Evolutionary conservation across 2,797 vertebrate species (phyloP).

Genomic region (Propithecus perrieri): DNA sequence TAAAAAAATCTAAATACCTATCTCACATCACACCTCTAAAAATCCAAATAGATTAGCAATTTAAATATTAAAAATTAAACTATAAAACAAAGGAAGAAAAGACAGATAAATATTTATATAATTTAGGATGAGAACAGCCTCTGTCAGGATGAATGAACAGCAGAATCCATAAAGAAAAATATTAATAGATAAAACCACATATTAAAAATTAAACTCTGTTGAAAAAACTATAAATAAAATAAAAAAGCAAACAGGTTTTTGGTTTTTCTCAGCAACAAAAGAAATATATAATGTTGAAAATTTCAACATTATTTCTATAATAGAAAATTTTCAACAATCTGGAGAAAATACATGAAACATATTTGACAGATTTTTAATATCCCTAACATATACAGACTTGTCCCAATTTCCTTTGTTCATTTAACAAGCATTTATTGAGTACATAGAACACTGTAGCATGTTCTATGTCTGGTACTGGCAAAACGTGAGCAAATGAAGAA

Average conservation of each 20-base stretch:
- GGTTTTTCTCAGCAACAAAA: background rate
- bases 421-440: background rate
- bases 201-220: background rate
- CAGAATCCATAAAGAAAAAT: background rate
- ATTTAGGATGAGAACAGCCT: background rate
- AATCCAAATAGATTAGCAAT: background rate
- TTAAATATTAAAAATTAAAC: background rate
- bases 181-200: background rate
- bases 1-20: background rate
- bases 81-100: background rate
- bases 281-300: background rate
- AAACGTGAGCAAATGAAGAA: background rate
- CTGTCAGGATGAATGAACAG: background rate
- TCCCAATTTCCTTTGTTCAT: background rate
- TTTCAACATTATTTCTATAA: background rate
- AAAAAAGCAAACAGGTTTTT: background rate
- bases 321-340: background rate
- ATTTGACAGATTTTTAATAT: background rate
- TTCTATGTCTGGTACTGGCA: background rate
- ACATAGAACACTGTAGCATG: too few species aligned
- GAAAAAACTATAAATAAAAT: background rate
- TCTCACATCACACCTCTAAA: background rate
- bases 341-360: background rate
- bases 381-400: background rate
- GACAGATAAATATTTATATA: background rate